Base-by-base conservation (phyloP, 2,113 vertebrate species). In the Gnathonemus echidnorhynchus region DNA sequence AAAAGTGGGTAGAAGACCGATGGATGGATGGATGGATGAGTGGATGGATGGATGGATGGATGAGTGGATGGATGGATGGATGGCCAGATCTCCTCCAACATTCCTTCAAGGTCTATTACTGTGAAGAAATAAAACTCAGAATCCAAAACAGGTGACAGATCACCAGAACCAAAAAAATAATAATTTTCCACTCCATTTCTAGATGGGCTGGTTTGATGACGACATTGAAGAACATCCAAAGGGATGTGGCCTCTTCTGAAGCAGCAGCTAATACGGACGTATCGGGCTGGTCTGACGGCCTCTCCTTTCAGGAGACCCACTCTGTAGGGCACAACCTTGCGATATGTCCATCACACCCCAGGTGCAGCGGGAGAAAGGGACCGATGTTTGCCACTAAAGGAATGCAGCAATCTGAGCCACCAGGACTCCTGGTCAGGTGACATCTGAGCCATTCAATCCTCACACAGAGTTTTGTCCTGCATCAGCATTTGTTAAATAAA, bases 61-160 rank as follows among this genome's bases (percentile, higher is more conserved):
- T 39, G 70, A 1, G 9, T 35, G 70, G 70, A 39, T 39, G 35
- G 52, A 39, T 84, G 46, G 48, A 49, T 49, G 48, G 10, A 49
- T 66, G 10, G n/a, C 89, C 56, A 87, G 27, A 49, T 42, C 10
- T 0, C 58, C 45, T 87, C 15, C 10, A 85, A 62, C 19, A 35
- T 9, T 62, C 48, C 13, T 31, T 70, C 27, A 48, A 62, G 3
- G 62, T 58, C 58, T 87, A 27, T 83, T 70, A 52, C 17, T 27
- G 74, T 48, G 39, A 84, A 83, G 87, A 77, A 77, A 45, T 52
- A 58, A 19, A 27, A 53, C 48, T 24, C 53, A 88, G 77, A 48
- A 31, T 56, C 50, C 24, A 13, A 45, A 31, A 70, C 70, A 53
- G 24, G 45, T 88, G 52, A 90, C 87, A 83, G 87, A 88, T 90